Base-by-base conservation (phyloP, 2,113 vertebrate species). In the Lophura nycthemera region DNA sequence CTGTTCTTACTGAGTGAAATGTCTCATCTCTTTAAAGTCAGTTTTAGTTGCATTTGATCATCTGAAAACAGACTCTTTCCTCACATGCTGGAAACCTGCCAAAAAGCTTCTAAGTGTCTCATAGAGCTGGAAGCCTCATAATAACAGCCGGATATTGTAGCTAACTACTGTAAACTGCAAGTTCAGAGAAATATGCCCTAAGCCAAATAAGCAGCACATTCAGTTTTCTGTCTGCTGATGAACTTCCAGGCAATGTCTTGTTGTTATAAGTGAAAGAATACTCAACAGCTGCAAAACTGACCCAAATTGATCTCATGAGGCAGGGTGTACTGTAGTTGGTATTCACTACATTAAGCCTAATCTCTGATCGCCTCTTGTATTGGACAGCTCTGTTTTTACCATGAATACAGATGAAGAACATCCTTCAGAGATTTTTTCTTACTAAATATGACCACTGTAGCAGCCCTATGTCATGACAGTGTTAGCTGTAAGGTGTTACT, bases 91-190 rank as follows among this genome's bases (percentile, higher is more conserved):
- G 54, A 43, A 92, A 87, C 20, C 59, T 82, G 71, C 54, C 63
- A 82, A 54, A 93, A 90, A 66, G 20, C 15, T 77, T 77, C 20
- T 40, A 67, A 72, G 56, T n/a, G 17, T 72, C 63, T 89, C 57
- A 24, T 16, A 75, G 29, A 82, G 73, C 54, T 88, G 70, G 47
- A 95, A 91, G 52, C 8, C 71, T 20, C 27, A 2, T 48, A 65
- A 85, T 52, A 92, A 89, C 89, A 87, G 84, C 91, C 85, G 74
- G 63, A 85, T 73, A 22, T 42, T 82, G 32, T 27, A 91, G 70
- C 22, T 72, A 84, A 48, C 66, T 92, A 87, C 63, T 71, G 32
- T 64, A 69, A 95, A 72, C 18, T 73, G 66, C 71, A 92, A 87
- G 43, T 29, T 75, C 63, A 89, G n/a, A 82, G 25, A 81, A 89